Percentiles rank a stretch among this genome's conserved stretches.
phyloP scores from a whole-genome alignment of 1,140 invertebrate genomes.

The Melitaea cinxia region DNA sequence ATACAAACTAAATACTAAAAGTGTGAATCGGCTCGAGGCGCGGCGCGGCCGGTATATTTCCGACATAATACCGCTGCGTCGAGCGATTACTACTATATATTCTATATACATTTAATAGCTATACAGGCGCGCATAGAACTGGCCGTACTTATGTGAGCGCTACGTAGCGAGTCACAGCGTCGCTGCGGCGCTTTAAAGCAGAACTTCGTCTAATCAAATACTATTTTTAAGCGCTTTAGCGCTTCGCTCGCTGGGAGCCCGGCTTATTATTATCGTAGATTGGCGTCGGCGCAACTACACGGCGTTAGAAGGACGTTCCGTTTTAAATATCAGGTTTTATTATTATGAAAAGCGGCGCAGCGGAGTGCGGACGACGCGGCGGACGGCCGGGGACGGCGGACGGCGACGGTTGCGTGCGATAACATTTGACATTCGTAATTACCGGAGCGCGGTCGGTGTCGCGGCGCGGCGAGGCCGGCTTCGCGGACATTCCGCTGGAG shows the following conservation, averaged over 20 bases:
- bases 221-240: constrained; percentile 59
- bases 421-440: constrained; percentile 81
- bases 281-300: constrained; percentile 82
- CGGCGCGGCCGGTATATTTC: constrained; percentile 79
- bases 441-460: constrained; percentile 62
- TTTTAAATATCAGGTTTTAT: constrained; percentile 83
- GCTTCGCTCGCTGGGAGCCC: constrained; percentile 56
- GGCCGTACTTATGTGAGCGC: constrained; percentile 81
- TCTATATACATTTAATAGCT: constrained; percentile 82
- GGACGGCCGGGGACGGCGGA: constrained; percentile 58
- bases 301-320: constrained; percentile 82
- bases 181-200: constrained; percentile 63
- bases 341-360: constrained; percentile 81
- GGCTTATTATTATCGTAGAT: constrained; percentile 82
- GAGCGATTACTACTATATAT: constrained; percentile 82
- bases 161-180: constrained; percentile 51
- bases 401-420: constrained; percentile 79
- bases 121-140: constrained; percentile 82
- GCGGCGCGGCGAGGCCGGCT: constrained; percentile 58
- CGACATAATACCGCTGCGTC: constrained; percentile 82
- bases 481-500: constrained; percentile 68
- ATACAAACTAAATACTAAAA: constrained; percentile 80
- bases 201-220: constrained; percentile 45
- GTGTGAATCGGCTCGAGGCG: constrained; percentile 74
- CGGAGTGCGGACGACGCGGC: constrained; percentile 71